Percentiles rank a stretch among this genome's conserved stretches.
Conservation (phyloP, 1,140 invertebrate genomes). For the Aphis craccivora region DNA sequence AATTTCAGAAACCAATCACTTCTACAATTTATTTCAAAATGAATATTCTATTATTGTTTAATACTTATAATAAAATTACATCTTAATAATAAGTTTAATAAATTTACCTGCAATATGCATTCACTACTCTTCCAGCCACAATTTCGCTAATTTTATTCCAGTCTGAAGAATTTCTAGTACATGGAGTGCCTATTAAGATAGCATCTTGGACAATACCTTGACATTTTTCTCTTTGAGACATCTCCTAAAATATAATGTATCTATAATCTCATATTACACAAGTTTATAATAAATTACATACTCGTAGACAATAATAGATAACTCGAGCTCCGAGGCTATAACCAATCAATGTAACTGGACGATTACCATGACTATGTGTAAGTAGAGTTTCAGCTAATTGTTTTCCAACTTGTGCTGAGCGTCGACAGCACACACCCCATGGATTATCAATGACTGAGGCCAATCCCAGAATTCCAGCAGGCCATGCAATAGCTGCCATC, state of each 20-base stretch:
- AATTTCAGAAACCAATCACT: conserved; percentile 76
- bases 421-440: conserved; percentile 76
- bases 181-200: conserved; percentile 75
- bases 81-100: background rate
- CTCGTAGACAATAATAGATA: conserved; percentile 74
- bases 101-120: conserved; percentile 72
- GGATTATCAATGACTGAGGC: conserved; percentile 78
- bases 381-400: conserved; percentile 75
- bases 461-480: conserved; percentile 71
- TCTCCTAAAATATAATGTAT: conserved; percentile 56
- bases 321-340: conserved; percentile 78
- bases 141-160: conserved; percentile 70
- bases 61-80: no score
- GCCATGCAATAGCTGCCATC: conserved; percentile 76
- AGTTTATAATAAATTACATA: conserved; percentile 60
- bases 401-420: conserved; percentile 73
- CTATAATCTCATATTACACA: background rate
- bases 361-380: conserved; percentile 72
- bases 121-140: conserved; percentile 73
- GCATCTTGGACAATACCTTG: conserved; percentile 78
- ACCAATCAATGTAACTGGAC: conserved; percentile 78
- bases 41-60: background rate
- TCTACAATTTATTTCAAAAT: conserved; percentile 61
- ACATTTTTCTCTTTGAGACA: conserved; percentile 67
- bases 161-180: conserved; percentile 67